These are phyloP conservation scores for Lysandra bellargus DNA, from an alignment of 2,888 invertebrate species.

Conservation along the genomic window DNA sequence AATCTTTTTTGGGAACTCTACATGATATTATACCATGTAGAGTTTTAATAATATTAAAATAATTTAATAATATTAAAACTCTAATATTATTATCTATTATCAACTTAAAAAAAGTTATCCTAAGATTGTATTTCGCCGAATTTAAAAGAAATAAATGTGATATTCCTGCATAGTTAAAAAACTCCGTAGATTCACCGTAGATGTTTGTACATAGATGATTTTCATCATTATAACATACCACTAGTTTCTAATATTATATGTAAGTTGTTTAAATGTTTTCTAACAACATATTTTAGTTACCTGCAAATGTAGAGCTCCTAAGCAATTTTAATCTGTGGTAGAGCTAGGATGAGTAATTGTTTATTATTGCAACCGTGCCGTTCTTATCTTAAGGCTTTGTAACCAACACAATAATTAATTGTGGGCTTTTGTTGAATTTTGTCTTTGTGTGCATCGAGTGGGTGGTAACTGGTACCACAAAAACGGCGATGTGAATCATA, in stretches of 20 bases:
- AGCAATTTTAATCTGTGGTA: neutral
- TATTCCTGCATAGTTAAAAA: no score
- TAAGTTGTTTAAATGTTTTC: no score
- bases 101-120: neutral
- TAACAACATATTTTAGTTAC: no score
- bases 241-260: no score
- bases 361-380: constrained; percentile 18
- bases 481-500: constrained; percentile 37
- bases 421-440: constrained; percentile 26
- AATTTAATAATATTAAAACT: no score
- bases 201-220: no score
- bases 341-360: constrained; percentile 17
- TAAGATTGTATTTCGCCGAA: neutral
- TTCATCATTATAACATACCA: no score
- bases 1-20: neutral
- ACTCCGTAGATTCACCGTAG: neutral
- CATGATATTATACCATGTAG: neutral
- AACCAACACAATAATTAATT: constrained; percentile 30
- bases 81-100: no score
- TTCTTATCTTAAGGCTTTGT: constrained; percentile 30
- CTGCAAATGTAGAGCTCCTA: neutral
- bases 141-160: neutral
- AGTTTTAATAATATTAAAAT: no score
- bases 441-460: constrained; percentile 40
- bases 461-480: constrained; percentile 36